These are phyloP conservation scores for Poecilia picta DNA, from an alignment of 2,797 vertebrate species.

Conservation along the genomic window DNA sequence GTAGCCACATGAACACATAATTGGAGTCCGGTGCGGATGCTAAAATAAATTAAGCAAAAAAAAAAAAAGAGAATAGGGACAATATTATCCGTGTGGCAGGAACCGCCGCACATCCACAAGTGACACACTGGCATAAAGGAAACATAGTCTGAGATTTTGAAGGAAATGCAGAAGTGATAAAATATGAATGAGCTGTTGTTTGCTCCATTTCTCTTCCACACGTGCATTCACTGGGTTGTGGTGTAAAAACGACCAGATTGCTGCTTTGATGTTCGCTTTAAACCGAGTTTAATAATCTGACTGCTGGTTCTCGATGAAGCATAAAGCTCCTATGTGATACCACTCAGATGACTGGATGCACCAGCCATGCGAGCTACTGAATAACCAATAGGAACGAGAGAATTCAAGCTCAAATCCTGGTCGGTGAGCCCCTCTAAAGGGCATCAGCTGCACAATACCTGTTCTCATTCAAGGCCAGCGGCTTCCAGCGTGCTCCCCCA, in stretches of 20 bases:
- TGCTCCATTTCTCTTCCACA: constrained; percentile 14
- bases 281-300: neutral
- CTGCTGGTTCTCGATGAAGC: neutral
- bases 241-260: neutral
- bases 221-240: neutral
- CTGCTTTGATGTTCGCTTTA: neutral
- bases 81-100: constrained; percentile 12
- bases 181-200: constrained; percentile 57
- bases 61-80: neutral
- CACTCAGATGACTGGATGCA: neutral
- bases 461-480: constrained; percentile 34
- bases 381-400: constrained; percentile 30
- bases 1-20: neutral
- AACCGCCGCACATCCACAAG: constrained; percentile 20
- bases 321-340: neutral
- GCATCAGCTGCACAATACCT: constrained; percentile 40
- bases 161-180: constrained; percentile 47
- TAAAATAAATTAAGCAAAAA: constrained; percentile 6
- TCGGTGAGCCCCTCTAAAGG: constrained; percentile 33
- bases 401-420: constrained; percentile 40
- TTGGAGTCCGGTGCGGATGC: constrained; percentile 1
- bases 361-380: constrained; percentile 17
- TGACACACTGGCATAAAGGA: constrained; percentile 35
- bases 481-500: constrained; percentile 19
- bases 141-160: constrained; percentile 28